These are phyloP conservation scores for Porites evermanni DNA, from an alignment of 92 coral and sea anemone genomes.

Conservation along the genomic window DNA sequence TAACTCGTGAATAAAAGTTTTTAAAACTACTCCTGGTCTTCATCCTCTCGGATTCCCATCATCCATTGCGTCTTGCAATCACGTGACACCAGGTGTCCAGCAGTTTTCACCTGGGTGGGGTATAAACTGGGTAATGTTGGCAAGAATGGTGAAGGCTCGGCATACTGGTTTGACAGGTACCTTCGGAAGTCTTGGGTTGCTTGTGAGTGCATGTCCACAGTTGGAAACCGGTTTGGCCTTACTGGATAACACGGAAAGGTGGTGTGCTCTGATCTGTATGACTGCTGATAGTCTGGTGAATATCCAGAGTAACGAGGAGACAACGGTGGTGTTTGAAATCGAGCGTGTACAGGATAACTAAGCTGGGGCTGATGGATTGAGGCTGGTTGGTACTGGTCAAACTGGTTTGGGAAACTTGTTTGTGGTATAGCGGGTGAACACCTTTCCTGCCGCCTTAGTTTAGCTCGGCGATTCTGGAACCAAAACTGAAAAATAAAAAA, in stretches of 20 bases:
- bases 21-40: background rate
- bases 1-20: background rate
- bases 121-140: background rate
- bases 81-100: background rate
- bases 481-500: slow-evolving; percentile 14
- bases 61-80: background rate
- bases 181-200: background rate
- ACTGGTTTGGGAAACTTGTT: background rate
- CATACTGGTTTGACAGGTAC: background rate
- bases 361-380: background rate
- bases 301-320: background rate
- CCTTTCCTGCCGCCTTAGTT: slow-evolving; percentile 17
- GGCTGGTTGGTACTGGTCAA: background rate
- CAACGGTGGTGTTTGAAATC: background rate
- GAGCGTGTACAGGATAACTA: background rate
- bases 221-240: slow-evolving; percentile 15
- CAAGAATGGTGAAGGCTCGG: background rate
- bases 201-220: background rate
- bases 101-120: background rate
- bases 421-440: background rate
- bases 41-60: background rate
- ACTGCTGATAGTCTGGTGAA: background rate
- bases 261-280: background rate
- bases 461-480: slow-evolving; percentile 51
- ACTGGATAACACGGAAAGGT: slow-evolving; percentile 22